Percentiles rank a stretch among this genome's conserved stretches.
These are phyloP conservation scores for Pterocles gutturalis DNA, from an alignment of 2,113 vertebrate species.

Conservation along the genomic window DNA sequence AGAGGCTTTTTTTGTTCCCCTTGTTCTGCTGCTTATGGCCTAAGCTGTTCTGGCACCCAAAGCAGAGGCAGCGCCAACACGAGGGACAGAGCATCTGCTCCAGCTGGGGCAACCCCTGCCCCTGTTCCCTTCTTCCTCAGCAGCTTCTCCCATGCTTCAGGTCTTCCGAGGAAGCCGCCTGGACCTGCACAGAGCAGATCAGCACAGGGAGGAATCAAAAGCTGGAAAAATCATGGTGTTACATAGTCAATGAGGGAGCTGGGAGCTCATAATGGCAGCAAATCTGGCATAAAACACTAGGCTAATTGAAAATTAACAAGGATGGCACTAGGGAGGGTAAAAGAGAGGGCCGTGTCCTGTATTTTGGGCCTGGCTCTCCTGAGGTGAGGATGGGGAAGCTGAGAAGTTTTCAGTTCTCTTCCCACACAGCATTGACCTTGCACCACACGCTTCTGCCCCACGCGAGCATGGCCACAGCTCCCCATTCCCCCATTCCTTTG, in stretches of 20 bases:
- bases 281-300: not conserved
- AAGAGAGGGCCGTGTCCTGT: not conserved
- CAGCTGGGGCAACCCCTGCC: not conserved
- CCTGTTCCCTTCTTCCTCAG: not conserved
- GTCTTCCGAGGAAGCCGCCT: not conserved
- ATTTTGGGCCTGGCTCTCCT: not conserved
- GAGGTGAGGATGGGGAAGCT: not conserved
- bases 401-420: slow-evolving; percentile 15
- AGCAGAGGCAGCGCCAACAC: not conserved
- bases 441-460: not conserved
- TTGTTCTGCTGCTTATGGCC: not conserved
- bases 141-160: not conserved
- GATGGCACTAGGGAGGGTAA: accelerated
- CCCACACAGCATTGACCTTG: accelerated
- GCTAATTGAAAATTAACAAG: not conserved
- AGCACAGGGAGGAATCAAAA: not conserved
- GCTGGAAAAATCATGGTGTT: not conserved
- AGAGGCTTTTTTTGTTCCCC: not conserved
- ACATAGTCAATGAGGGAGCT: not conserved
- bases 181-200: not conserved
- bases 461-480: accelerated
- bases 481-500: not conserved
- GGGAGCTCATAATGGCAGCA: not conserved
- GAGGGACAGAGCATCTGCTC: accelerated
- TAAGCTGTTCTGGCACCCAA: not conserved